Evolutionary conservation across 1,140 invertebrate genomes (phyloP), one percentile per base, ranked within the genome.

Genomic region (Aphidius gifuensis): DNA sequence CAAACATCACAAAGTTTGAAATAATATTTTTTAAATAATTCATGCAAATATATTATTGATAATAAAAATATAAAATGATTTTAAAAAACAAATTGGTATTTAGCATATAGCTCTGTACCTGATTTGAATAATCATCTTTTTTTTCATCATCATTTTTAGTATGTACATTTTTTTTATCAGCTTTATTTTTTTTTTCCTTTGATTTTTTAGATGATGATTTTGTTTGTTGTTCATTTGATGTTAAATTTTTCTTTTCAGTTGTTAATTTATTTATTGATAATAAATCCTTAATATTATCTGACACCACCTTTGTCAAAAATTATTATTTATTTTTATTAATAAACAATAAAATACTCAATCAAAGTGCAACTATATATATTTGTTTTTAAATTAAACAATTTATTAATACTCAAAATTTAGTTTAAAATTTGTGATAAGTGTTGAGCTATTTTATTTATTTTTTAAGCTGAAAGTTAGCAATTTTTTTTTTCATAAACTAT

Each of bases 111-210:
- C 23, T 32, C 23, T 32, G 23, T 74, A 76, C 73, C 72, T 76
- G 68, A 58, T 50, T 55, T 16, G 21, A 23, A 57, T 50, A 49
- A 49, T 69, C 61, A 43, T 71, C 69, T 74, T 74, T 72, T 44
- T 61, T 46, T 55, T 67, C 68, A 60, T 64, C 58, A 47, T 49
- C 49, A 61, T 70, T 65, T 64, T 72, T 67, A 48, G 62, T 66
- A 66, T 64, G 73, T 68, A 59, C 70, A 58, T 71, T 69, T 58
- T 68, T 77, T 66, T 77, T 77, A 64, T 75, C 74, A 39, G 72
- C 74, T 64, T 79, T 79, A 62, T 78, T 77, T 58, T 70, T 77
- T 69, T 78, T 77, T 40, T 78, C 77, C 66, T 80, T 70, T 62
- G 68, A 66, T 53, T 74, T 76, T 64, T 74, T 74, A 32, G 65